Conservation (phyloP, 2,888 invertebrate species). For the Anticlea derivata region DNA sequence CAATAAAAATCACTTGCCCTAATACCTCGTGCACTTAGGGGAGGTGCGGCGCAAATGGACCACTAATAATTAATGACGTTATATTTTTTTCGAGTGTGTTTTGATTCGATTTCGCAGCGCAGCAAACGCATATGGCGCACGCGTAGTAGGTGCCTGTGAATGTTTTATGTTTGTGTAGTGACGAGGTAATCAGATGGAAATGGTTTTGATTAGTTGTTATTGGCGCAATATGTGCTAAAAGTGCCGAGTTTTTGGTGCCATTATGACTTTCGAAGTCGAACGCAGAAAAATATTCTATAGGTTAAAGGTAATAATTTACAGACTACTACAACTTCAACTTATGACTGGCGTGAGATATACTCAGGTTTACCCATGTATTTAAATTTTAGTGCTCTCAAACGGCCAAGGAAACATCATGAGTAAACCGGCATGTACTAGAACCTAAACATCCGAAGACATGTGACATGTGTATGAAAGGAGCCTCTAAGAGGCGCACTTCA, state of each 20-base stretch:
- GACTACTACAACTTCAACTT: too few relatives aligned
- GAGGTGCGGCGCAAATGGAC: conserved; percentile 43
- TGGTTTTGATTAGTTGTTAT: conserved; percentile 23
- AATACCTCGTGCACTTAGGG: conserved; percentile 32
- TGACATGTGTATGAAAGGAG: too few relatives aligned
- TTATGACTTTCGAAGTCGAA: not conserved
- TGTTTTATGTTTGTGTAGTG: conserved; percentile 27
- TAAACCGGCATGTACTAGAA: too few relatives aligned
- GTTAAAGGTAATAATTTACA: not conserved
- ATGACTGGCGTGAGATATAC: too few relatives aligned
- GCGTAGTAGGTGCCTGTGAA: conserved; percentile 11
- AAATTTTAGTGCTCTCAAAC: too few relatives aligned
- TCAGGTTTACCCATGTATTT: too few relatives aligned
- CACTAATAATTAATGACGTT: conserved; percentile 40
- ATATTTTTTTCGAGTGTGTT: conserved; percentile 37
- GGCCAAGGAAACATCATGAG: too few relatives aligned
- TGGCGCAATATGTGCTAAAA: conserved; percentile 24
- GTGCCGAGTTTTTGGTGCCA: not conserved
- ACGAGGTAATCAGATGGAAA: conserved; percentile 34
- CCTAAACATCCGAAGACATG: too few relatives aligned
- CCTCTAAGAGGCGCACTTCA: too few relatives aligned
- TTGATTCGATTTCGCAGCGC: conserved; percentile 37
- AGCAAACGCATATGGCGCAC: conserved; percentile 35
- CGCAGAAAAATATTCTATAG: too few relatives aligned
- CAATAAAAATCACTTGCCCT: conserved; percentile 35